Percentiles rank a stretch among this genome's conserved stretches.
These are phyloP conservation scores for Glareola pratincola DNA, from an alignment of 2,113 vertebrate genomes.

Conservation along the genomic window DNA sequence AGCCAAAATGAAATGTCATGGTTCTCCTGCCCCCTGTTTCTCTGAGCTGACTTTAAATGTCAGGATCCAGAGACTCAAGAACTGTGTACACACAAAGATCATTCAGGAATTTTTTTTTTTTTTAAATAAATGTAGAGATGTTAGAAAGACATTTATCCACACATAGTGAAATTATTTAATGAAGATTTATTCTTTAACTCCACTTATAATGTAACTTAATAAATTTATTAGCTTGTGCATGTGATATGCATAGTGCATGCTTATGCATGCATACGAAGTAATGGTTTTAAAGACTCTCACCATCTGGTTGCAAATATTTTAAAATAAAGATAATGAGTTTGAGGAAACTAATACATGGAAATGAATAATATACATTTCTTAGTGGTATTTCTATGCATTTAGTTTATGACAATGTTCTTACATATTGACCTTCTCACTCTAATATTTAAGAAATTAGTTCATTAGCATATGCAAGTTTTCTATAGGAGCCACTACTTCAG, in stretches of 20 bases:
- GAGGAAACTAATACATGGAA: not conserved
- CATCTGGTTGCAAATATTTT: not conserved
- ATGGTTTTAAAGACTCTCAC: not conserved
- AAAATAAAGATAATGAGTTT: not conserved
- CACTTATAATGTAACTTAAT: not conserved
- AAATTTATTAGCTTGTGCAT: not conserved
- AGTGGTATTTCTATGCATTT: not conserved
- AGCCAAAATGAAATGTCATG: conserved; percentile 14
- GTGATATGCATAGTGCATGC: not conserved
- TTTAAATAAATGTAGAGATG: not conserved
- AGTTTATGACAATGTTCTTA: not conserved
- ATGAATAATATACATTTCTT: not conserved
- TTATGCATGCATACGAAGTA: not conserved
- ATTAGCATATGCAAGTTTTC: not conserved
- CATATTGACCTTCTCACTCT: not conserved
- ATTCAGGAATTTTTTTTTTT: not conserved
- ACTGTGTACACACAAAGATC: not conserved
- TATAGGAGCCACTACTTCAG: not conserved
- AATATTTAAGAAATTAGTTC: not conserved
- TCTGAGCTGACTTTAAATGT: not conserved
- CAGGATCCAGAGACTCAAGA: not conserved
- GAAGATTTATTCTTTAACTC: not conserved
- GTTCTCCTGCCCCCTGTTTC: not conserved
- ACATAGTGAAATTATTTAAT: not conserved
- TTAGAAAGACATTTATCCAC: not conserved